phyloP scores from a whole-genome alignment of 2,888 invertebrate genomes.

The Tupiocoris notatus region DNA sequence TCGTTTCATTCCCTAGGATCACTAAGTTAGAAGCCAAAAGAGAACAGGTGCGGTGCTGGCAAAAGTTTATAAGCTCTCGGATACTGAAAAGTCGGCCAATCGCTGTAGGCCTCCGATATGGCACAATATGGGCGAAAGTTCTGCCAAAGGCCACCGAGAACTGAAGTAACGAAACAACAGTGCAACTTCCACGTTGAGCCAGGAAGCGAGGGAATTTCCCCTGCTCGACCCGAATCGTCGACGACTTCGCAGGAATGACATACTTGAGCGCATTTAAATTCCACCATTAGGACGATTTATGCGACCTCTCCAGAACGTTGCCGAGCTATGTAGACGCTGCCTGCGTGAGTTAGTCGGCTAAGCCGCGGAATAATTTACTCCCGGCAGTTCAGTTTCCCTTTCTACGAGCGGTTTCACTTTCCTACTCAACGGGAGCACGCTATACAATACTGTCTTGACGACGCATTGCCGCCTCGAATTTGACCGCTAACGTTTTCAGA shows the following conservation, averaged over 20 bases:
- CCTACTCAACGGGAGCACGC: not conserved
- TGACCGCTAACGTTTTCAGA: too few species aligned
- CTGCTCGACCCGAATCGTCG: not conserved
- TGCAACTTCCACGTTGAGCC: not conserved
- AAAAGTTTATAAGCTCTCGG: too few species aligned
- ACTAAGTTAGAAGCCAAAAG: too few species aligned
- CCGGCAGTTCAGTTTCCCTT: too few species aligned
- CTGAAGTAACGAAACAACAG: not conserved
- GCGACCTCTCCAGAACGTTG: not conserved
- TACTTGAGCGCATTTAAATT: conserved; percentile 28
- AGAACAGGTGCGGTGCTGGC: too few species aligned
- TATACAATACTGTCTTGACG: not conserved
- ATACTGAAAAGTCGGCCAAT: too few species aligned
- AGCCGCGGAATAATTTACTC: not conserved
- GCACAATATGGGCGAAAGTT: too few species aligned
- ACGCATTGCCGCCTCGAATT: too few species aligned
- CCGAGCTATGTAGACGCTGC: not conserved
- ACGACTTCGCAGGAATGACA: not conserved
- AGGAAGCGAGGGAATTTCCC: not conserved
- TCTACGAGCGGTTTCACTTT: not conserved
- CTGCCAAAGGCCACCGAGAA: too few species aligned
- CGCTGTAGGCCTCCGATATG: too few species aligned
- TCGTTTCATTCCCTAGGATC: too few species aligned
- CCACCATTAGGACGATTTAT: conserved; percentile 32
- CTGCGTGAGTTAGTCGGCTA: not conserved